These are phyloP conservation scores for Caenorhabditis imperialis DNA, from an alignment of 2,888 invertebrate genomes.

Conservation along the genomic window DNA sequence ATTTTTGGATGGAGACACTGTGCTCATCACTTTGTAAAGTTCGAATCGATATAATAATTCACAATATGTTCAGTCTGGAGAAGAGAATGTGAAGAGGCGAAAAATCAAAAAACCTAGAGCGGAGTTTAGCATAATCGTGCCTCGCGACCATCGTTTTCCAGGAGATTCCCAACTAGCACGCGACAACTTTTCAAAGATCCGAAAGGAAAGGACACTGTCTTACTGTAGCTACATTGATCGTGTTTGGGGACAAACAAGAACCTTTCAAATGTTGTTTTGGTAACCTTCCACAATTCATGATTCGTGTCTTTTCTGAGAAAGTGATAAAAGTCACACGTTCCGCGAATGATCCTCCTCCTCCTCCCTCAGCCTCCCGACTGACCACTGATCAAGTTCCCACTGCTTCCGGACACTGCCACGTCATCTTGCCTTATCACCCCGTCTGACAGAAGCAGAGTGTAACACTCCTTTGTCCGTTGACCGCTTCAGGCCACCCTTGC, in stretches of 20 bases:
- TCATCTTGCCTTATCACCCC: slow-evolving; percentile 15
- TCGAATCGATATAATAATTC: slow-evolving; percentile 14
- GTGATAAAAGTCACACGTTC: slow-evolving; percentile 39
- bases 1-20: slow-evolving; percentile 13
- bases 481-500: too few relatives aligned
- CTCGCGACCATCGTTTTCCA: slow-evolving; percentile 16
- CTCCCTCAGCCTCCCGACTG: slow-evolving; percentile 13
- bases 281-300: slow-evolving; percentile 24
- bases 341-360: slow-evolving; percentile 19
- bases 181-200: slow-evolving; percentile 47
- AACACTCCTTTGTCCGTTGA: slow-evolving; percentile 10
- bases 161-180: slow-evolving; percentile 10
- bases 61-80: slow-evolving; percentile 17
- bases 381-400: slow-evolving; percentile 34
- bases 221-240: too few relatives aligned
- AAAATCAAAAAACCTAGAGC: slow-evolving; percentile 39
- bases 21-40: slow-evolving; percentile 14
- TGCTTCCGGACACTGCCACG: slow-evolving; percentile 24
- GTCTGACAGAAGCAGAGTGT: slow-evolving; percentile 2
- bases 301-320: slow-evolving; percentile 16
- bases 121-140: slow-evolving; percentile 39
- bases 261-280: too few relatives aligned
- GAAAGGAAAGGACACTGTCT: not conserved
- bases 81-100: slow-evolving; percentile 13
- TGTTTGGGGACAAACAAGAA: too few relatives aligned